These are phyloP conservation scores for Wiebesia pumilae DNA, from an alignment of 1,140 invertebrate species.

Conservation along the genomic window DNA sequence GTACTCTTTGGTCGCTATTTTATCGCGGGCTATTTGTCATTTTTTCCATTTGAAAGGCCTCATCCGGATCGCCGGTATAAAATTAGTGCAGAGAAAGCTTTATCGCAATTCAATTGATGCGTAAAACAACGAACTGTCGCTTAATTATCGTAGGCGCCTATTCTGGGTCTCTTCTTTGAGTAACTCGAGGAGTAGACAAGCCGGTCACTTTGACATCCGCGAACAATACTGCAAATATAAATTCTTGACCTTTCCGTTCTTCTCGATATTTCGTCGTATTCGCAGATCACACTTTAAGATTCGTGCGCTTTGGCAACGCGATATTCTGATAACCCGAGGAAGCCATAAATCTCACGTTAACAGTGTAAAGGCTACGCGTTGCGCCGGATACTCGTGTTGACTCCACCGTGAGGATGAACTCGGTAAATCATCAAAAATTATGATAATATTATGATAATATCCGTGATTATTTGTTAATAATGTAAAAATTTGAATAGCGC, in stretches of 20 bases:
- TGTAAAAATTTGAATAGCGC: background rate
- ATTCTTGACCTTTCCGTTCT: background rate
- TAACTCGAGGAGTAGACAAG: background rate
- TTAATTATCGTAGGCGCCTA: background rate
- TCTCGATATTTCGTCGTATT: background rate
- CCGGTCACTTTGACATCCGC: no score
- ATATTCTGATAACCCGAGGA: conserved; percentile 16
- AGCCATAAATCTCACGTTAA: conserved; percentile 19
- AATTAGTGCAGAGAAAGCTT: background rate
- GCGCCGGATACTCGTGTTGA: background rate
- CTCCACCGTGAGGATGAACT: background rate
- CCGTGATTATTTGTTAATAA: background rate
- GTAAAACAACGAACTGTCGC: background rate
- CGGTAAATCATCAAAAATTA: background rate
- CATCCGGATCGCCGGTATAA: background rate
- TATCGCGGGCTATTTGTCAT: background rate
- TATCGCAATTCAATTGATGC: background rate
- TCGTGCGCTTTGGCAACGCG: background rate
- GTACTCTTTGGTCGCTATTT: background rate
- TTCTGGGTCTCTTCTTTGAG: no score
- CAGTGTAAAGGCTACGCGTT: background rate
- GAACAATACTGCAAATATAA: background rate
- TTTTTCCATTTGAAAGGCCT: background rate
- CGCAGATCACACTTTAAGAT: background rate
- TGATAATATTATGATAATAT: background rate